Evolutionary conservation across 2,113 vertebrate species (phyloP).

Genomic region (Eulemur rufifrons): DNA sequence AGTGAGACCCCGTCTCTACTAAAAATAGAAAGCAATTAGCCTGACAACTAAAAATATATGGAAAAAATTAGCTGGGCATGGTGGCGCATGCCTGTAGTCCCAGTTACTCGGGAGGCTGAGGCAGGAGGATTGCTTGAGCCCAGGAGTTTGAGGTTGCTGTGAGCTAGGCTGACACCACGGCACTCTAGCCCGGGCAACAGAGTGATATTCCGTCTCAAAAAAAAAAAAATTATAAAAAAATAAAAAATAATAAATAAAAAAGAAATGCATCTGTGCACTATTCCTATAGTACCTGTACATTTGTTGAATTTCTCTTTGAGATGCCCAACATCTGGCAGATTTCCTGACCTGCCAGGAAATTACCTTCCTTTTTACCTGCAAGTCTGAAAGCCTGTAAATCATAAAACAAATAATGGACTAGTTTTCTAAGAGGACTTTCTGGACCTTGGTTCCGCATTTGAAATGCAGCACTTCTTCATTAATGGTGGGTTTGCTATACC

Average conservation of each 20-base stretch:
- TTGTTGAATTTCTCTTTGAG: neutral
- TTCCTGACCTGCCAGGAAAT: neutral
- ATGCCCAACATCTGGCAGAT: neutral
- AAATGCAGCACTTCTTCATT: neutral
- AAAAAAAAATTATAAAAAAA: too few relatives aligned
- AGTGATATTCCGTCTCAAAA: too few relatives aligned
- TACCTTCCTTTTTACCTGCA: neutral
- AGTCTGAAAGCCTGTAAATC: neutral
- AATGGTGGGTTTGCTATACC: neutral
- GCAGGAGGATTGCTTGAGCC: too few relatives aligned
- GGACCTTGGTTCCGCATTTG: neutral
- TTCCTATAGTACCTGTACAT: neutral
- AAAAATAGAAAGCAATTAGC: too few relatives aligned
- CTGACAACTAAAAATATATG: too few relatives aligned
- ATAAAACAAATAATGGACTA: neutral
- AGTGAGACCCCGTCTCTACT: too few relatives aligned
- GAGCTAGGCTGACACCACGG: too few relatives aligned
- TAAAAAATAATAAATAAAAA: neutral
- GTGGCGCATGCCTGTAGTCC: too few relatives aligned
- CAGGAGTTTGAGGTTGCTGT: too few relatives aligned
- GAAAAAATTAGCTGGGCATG: too few relatives aligned
- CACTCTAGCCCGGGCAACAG: too few relatives aligned
- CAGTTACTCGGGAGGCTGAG: too few relatives aligned
- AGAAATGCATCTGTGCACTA: neutral
- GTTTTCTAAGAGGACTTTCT: neutral